These are phyloP conservation scores for Bombus soroeensis DNA, from an alignment of 1,140 invertebrate species.

Conservation along the genomic window DNA sequence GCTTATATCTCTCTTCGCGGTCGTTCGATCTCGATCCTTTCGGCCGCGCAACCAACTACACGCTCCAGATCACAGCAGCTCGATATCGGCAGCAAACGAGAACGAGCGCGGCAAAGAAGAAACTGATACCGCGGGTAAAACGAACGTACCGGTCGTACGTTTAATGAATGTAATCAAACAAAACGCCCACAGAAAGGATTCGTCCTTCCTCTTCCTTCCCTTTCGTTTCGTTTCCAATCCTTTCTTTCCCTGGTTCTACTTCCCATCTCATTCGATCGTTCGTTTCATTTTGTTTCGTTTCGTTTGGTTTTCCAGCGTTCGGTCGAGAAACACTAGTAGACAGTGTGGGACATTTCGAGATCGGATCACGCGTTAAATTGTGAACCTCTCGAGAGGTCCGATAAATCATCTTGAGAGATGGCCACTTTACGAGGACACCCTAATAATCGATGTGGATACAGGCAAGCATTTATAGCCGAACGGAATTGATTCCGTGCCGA, in stretches of 20 bases:
- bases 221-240: too few species aligned
- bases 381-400: conserved; percentile 27
- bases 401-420: conserved; percentile 58
- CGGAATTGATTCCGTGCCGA: conserved; percentile 20
- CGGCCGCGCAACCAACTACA: conserved; percentile 38
- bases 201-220: not conserved
- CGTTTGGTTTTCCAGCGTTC: not conserved
- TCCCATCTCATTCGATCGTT: too few species aligned
- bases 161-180: conserved; percentile 66
- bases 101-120: conserved; percentile 32
- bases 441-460: conserved; percentile 29
- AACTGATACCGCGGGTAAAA: conserved; percentile 48
- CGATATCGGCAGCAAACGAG: conserved; percentile 61
- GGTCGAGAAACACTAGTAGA: conserved; percentile 32
- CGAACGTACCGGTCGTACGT: conserved; percentile 26
- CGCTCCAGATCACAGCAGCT: conserved; percentile 63
- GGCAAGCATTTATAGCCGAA: conserved; percentile 21
- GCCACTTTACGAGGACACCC: conserved; percentile 31
- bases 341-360: conserved; percentile 26
- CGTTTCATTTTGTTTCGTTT: too few species aligned
- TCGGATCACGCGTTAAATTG: conserved; percentile 49
- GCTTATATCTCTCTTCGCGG: conserved; percentile 8
- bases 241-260: not conserved
- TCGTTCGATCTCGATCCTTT: conserved; percentile 57
- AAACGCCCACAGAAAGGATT: conserved; percentile 39